Evolutionary conservation across 2,797 vertebrate species (phyloP).

Genomic region (Neosalanx taihuensis): DNA sequence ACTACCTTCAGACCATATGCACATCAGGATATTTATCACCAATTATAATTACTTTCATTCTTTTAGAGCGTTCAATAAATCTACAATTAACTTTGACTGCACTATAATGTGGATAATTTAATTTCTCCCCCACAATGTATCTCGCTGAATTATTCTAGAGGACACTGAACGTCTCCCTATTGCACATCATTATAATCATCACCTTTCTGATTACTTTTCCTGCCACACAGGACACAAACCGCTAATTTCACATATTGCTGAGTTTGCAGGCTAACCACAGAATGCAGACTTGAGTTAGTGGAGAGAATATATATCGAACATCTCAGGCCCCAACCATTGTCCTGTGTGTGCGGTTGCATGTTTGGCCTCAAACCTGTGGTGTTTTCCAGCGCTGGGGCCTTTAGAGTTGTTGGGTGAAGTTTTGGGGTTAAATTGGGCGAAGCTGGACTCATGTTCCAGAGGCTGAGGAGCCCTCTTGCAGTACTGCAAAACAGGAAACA

Average conservation of each 20-base stretch:
- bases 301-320: neutral
- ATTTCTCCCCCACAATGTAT: constrained; percentile 55
- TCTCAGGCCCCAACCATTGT: neutral
- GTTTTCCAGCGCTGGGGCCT: neutral
- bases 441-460: neutral
- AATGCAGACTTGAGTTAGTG: too few relatives aligned
- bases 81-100: constrained; percentile 2
- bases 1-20: neutral
- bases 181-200: constrained; percentile 32
- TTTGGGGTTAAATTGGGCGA: neutral
- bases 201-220: neutral
- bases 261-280: neutral
- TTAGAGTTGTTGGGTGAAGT: neutral
- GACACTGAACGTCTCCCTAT: constrained; percentile 26
- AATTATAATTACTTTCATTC: constrained; percentile 8
- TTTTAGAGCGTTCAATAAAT: constrained; percentile 7
- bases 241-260: neutral
- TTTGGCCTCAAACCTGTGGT: neutral
- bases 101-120: constrained; percentile 50
- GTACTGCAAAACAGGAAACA: neutral
- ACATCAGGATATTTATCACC: constrained; percentile 9
- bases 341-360: neutral
- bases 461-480: neutral
- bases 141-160: constrained; percentile 38
- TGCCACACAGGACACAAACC: neutral